Evolutionary conservation across 2,888 invertebrate genomes (phyloP).

Genomic region (Xylocampa areola): DNA sequence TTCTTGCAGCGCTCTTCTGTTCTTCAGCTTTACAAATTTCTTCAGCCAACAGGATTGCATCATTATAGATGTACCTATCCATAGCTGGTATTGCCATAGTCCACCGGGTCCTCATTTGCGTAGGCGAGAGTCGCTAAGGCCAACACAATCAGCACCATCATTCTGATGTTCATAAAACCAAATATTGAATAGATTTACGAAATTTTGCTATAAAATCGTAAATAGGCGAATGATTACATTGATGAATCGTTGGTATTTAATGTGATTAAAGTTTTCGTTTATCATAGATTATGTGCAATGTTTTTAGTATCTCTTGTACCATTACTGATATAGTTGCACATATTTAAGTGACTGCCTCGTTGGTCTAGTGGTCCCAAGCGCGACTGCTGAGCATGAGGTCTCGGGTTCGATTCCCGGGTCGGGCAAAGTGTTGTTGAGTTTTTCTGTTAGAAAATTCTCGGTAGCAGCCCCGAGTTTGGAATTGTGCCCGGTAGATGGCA

Average conservation of each 20-base stretch:
- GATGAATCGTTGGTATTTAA: slow-evolving; percentile 6
- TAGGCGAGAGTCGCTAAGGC: slow-evolving; percentile 45
- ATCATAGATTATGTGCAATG: no score
- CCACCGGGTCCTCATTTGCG: slow-evolving; percentile 31
- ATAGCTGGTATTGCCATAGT: slow-evolving; percentile 57
- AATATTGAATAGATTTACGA: neutral
- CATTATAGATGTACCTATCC: slow-evolving; percentile 67
- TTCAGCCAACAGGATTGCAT: slow-evolving; percentile 69
- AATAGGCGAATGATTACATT: slow-evolving; percentile 20
- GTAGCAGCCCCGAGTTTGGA: no score
- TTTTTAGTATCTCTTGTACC: no score
- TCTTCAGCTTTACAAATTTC: slow-evolving; percentile 69
- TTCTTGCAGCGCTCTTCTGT: slow-evolving; percentile 60
- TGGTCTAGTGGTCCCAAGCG: no score
- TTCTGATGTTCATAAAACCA: slow-evolving; percentile 31
- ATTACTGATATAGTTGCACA: no score
- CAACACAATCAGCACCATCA: slow-evolving; percentile 52
- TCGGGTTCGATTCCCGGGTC: no score
- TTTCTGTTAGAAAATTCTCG: no score
- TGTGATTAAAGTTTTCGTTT: no score
- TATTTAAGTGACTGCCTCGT: no score
- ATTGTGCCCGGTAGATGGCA: no score
- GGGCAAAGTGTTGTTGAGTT: no score
- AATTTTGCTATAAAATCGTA: slow-evolving; percentile 47
- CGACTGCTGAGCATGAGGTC: no score